phyloP scores from a whole-genome alignment of 2,888 invertebrate species.

The Acanthococcus lagerstroemiae region DNA sequence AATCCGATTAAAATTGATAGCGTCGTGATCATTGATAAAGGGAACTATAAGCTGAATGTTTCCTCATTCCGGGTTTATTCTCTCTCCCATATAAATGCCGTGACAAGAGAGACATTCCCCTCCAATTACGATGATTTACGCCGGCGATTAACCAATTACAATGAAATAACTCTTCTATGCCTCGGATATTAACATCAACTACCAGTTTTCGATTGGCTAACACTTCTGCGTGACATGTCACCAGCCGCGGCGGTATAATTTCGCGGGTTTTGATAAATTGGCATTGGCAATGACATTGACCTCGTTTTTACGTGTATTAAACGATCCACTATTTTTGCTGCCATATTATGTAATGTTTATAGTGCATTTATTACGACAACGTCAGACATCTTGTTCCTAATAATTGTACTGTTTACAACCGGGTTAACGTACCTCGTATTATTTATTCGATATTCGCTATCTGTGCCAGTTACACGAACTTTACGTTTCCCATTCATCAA shows the following conservation, averaged over 20 bases:
- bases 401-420: constrained; percentile 24
- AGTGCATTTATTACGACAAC: constrained; percentile 29
- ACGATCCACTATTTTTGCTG: constrained; percentile 20
- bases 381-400: constrained; percentile 26
- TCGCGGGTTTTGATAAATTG: constrained; percentile 26
- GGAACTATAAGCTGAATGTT: neutral
- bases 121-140: constrained; percentile 22
- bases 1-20: neutral
- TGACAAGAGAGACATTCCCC: constrained; percentile 1
- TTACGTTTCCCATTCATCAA: neutral
- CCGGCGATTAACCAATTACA: constrained; percentile 27
- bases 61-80: constrained; percentile 7
- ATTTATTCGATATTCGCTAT: constrained; percentile 7
- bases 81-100: neutral
- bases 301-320: constrained; percentile 30
- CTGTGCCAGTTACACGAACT: neutral
- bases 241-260: constrained; percentile 7
- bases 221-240: constrained; percentile 27
- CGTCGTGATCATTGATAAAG: neutral
- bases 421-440: constrained; percentile 25
- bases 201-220: constrained; percentile 26
- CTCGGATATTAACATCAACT: constrained; percentile 11
- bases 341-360: constrained; percentile 29
- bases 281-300: constrained; percentile 31
- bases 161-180: constrained; percentile 21